Evolutionary conservation across 2,797 vertebrate species (phyloP).

Genomic region (Muraenolepis orangiensis): DNA sequence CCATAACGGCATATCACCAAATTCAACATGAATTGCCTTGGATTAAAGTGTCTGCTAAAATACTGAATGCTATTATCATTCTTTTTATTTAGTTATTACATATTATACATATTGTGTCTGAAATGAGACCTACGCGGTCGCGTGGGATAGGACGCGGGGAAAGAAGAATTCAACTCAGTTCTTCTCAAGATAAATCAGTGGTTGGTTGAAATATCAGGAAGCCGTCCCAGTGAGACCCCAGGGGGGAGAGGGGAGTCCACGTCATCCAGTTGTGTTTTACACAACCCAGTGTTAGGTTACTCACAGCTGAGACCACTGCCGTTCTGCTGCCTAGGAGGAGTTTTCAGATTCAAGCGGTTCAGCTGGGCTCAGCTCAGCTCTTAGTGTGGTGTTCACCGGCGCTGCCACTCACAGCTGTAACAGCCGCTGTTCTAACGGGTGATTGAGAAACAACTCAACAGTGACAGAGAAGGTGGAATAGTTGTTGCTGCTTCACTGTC

Average conservation of each 20-base stretch:
- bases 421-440: neutral
- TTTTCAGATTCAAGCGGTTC: neutral
- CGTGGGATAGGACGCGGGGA: neutral
- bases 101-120: too few species aligned
- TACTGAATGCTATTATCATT: neutral
- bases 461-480: neutral
- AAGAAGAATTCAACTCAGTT: neutral
- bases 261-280: neutral
- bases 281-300: neutral
- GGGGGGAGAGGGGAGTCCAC: slow-evolving; percentile 35
- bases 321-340: neutral
- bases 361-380: neutral
- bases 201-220: slow-evolving; percentile 1
- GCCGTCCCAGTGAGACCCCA: neutral
- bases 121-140: neutral
- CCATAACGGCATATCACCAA: neutral
- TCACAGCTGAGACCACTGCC: neutral
- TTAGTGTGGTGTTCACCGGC: neutral
- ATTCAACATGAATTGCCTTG: neutral
- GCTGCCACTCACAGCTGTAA: neutral
- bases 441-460: neutral
- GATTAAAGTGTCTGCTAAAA: neutral
- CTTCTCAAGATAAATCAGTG: neutral
- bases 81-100: too few species aligned
- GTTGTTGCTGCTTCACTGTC: neutral